Base-by-base conservation (phyloP, 2,888 invertebrate species). In the Apoda limacodes region DNA sequence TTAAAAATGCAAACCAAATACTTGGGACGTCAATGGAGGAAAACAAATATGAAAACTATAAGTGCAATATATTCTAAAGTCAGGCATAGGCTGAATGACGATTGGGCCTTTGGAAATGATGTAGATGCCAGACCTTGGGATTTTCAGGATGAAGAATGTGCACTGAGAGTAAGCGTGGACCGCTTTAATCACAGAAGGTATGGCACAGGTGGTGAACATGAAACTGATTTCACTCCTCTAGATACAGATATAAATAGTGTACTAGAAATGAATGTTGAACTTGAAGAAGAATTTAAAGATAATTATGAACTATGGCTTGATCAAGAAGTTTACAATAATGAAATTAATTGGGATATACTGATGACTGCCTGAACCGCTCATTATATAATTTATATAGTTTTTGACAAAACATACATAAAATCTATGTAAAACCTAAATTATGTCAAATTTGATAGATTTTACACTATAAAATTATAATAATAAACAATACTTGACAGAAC, bases 1-100 rank as follows among this genome's bases (percentile, higher is more conserved):
- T 81, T 99, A 9, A 99, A 99, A 82, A 98, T 99, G 96, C 99
- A 99, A 82, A 98, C 98, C 1, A 97, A 98, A 61, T 99, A 98
- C 76, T 85, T 99, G 50, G 99, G 99, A 0, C 83, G 99, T 7
- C 98, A 99, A 60, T 99, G 99, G 99, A 86, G 99, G 27, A 98
- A 98, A 70, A 93, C 95, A 1, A 99, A 99, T 64, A 99, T 99
- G 98, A 98, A 98, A 69, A 97, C 97, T 1, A 95, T 99, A 78
- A 98, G 98, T 62, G 97, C 98, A 35, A 99, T 99, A 59, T 99
- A 99, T 65, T 92, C 95, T 35, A 98, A 98, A 83, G 94, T 95
- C 2, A 85, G 97, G 14, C 97, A 98, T 76, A 86, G 98, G 32
- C 83, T 99, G 23, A 98, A 98, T 57, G 99, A 99, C 63, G 99